Percentiles rank a stretch among this genome's conserved stretches.
These are phyloP conservation scores for Daktulosphaira vitifoliae DNA, from an alignment of 1,140 invertebrate genomes.

Conservation along the genomic window DNA sequence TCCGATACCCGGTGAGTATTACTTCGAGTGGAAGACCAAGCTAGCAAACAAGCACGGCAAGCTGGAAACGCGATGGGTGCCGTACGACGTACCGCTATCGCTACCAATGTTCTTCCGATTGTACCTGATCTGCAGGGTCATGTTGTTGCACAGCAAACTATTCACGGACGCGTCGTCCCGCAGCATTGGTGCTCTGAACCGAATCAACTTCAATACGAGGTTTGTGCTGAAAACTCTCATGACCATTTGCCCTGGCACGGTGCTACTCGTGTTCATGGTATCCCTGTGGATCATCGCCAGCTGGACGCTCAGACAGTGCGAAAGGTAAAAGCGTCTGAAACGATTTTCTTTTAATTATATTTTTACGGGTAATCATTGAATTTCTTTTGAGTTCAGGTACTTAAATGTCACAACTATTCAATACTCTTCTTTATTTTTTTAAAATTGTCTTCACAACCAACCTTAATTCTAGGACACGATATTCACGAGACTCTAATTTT, in stretches of 20 bases:
- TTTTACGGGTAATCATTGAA: too few relatives aligned
- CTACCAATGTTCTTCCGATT: slow-evolving; percentile 98
- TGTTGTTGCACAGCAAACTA: slow-evolving; percentile 97
- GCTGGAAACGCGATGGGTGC: slow-evolving; percentile 74
- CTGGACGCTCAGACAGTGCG: slow-evolving; percentile 96
- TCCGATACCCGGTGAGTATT: slow-evolving; percentile 92
- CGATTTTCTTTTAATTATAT: too few relatives aligned
- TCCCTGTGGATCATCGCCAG: slow-evolving; percentile 99
- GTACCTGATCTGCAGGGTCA: slow-evolving; percentile 97
- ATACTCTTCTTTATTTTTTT: too few relatives aligned
- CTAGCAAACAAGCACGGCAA: slow-evolving; percentile 82
- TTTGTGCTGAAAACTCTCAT: slow-evolving; percentile 99
- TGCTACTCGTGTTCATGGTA: slow-evolving; percentile 96
- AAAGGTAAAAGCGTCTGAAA: slow-evolving; percentile 65
- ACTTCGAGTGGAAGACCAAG: slow-evolving; percentile 93
- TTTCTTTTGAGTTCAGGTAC: too few relatives aligned
- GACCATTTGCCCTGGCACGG: slow-evolving; percentile 99
- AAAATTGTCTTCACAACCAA: too few relatives aligned
- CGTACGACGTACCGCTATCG: slow-evolving; percentile 91
- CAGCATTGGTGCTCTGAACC: slow-evolving; percentile 90
- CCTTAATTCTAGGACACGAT: too few relatives aligned
- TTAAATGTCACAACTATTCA: too few relatives aligned
- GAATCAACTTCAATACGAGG: slow-evolving; percentile 98
- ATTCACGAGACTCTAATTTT: too few relatives aligned
- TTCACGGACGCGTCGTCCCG: slow-evolving; percentile 96